Conservation (phyloP, 2,888 invertebrate species). For the Lepidocyrtoides sp. region DNA sequence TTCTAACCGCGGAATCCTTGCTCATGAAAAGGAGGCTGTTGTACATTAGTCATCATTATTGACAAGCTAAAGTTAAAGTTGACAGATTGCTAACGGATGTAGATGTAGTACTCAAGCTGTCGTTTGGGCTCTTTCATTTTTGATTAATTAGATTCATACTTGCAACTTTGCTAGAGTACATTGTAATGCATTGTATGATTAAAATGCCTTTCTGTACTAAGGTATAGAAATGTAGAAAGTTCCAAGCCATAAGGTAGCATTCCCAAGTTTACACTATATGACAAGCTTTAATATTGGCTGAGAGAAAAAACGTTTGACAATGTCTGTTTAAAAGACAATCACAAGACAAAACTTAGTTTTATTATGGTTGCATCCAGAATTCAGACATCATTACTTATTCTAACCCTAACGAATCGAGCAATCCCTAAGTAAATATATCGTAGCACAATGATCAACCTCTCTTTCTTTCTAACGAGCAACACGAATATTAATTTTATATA, state of each 20-base stretch:
- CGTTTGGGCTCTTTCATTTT: conserved; percentile 30
- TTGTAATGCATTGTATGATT: background rate
- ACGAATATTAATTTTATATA: background rate
- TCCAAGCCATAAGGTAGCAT: too few species aligned
- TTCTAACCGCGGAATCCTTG: too few species aligned
- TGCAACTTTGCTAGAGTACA: too few species aligned
- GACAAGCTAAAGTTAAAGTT: background rate
- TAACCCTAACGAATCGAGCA: too few species aligned
- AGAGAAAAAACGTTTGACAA: background rate
- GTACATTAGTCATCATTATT: too few species aligned
- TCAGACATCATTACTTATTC: conserved; percentile 40
- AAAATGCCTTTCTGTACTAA: too few species aligned
- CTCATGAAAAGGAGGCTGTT: too few species aligned
- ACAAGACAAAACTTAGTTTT: conserved; percentile 61
- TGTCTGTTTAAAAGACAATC: conserved; percentile 16
- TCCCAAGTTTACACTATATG: background rate
- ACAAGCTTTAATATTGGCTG: background rate
- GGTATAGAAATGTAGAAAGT: too few species aligned
- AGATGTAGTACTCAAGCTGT: too few species aligned
- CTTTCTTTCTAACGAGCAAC: background rate
- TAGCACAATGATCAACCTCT: background rate
- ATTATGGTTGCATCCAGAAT: conserved; percentile 72
- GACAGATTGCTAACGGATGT: conserved; percentile 23
- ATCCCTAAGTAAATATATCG: too few species aligned
- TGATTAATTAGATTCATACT: background rate